phyloP scores from a whole-genome alignment of 2,888 invertebrate genomes.

The Ypsolopha scabrella region DNA sequence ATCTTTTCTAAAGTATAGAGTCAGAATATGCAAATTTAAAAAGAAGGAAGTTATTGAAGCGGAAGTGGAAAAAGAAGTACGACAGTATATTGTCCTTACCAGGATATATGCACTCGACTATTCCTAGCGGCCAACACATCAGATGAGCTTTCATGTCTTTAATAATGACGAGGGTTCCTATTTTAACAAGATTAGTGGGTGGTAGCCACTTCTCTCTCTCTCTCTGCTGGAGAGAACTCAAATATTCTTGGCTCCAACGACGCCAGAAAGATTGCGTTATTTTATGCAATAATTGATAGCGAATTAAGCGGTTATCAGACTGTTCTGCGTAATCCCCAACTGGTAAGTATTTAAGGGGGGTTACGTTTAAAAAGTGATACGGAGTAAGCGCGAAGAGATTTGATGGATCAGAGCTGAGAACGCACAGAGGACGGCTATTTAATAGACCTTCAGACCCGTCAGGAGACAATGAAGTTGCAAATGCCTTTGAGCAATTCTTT shows the following conservation, averaged over 20 bases:
- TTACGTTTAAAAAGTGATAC: neutral
- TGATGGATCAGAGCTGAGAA: neutral
- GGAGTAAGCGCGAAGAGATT: neutral
- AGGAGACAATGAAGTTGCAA: no score
- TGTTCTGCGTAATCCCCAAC: neutral
- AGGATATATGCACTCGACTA: neutral
- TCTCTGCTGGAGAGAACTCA: conserved; percentile 7
- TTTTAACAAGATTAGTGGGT: no score
- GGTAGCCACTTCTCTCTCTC: conserved; percentile 5
- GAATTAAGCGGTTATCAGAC: neutral
- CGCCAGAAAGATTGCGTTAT: conserved; percentile 8
- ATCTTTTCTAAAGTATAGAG: no score
- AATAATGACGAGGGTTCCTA: no score
- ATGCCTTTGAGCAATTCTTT: no score
- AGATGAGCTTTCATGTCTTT: no score
- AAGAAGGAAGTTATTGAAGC: neutral
- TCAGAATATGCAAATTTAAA: no score
- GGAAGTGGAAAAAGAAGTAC: neutral
- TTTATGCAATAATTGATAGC: conserved; percentile 1
- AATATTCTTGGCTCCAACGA: conserved; percentile 6
- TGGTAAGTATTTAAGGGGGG: neutral
- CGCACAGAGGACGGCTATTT: neutral
- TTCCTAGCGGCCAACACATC: no score
- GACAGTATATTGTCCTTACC: neutral
- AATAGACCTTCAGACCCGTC: no score